Percentiles rank a stretch among this genome's conserved stretches.
Conservation (phyloP, 2,888 invertebrate genomes). For the Cyaniris semiargus region DNA sequence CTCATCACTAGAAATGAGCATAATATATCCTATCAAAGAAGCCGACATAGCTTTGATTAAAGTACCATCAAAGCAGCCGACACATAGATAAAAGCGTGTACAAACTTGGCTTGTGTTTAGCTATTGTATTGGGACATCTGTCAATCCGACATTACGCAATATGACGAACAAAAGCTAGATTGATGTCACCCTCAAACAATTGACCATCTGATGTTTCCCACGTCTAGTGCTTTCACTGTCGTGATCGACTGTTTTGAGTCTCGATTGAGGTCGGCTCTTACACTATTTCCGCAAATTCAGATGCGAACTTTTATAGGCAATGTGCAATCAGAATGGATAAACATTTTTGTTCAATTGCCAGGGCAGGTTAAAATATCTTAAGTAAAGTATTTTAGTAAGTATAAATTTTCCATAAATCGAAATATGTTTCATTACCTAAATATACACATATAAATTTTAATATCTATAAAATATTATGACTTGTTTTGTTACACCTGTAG, state of each 20-base stretch:
- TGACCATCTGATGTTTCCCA: slow-evolving; percentile 32
- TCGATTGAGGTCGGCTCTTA: slow-evolving; percentile 40
- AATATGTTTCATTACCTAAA: not conserved
- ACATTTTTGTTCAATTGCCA: slow-evolving; percentile 31
- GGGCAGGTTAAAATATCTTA: slow-evolving; percentile 10
- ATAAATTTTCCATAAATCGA: not conserved
- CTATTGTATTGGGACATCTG: slow-evolving; percentile 31
- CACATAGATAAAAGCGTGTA: not conserved
- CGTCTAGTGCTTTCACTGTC: slow-evolving; percentile 52
- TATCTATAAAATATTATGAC: too few species aligned
- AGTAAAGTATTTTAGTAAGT: too few species aligned
- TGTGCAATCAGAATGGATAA: not conserved
- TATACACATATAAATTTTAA: too few species aligned
- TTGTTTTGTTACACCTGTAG: too few species aligned
- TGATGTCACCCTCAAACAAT: slow-evolving; percentile 32
- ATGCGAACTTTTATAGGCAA: slow-evolving; percentile 21
- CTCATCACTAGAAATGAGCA: not conserved
- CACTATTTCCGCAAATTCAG: slow-evolving; percentile 28
- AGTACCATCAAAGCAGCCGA: not conserved
- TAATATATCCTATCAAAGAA: not conserved
- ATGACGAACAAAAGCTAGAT: slow-evolving; percentile 33
- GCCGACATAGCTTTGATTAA: not conserved
- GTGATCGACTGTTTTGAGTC: slow-evolving; percentile 54
- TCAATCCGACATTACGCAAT: slow-evolving; percentile 33
- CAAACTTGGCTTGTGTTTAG: not conserved